Conservation (phyloP, 2,113 vertebrate genomes). For the Silurus asotus region DNA sequence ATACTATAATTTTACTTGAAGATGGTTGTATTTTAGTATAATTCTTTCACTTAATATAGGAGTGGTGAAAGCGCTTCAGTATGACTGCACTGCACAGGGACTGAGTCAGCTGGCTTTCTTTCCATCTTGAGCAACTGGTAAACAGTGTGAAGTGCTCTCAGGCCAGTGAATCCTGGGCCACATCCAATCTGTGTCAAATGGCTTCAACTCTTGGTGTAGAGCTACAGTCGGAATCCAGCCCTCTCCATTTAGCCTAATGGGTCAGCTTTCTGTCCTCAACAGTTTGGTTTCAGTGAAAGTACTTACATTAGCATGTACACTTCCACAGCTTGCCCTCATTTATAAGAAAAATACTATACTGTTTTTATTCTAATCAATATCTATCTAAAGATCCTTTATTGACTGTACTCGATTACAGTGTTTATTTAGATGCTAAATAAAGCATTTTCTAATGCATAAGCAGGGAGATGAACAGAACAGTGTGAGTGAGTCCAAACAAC, state of each 20-base stretch:
- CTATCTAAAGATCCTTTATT: neutral
- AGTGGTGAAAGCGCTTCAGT: conserved; percentile 31
- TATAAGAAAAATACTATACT: neutral
- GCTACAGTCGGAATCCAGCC: conserved; percentile 5
- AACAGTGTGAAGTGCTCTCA: conserved; percentile 34
- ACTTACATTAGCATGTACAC: neutral
- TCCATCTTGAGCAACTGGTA: conserved; percentile 37
- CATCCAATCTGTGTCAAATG: conserved; percentile 18
- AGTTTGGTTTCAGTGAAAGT: neutral
- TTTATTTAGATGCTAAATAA: neutral
- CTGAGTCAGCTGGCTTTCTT: conserved; percentile 26
- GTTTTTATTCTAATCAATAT: neutral
- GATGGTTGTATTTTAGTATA: conserved; percentile 14
- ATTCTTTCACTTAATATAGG: conserved; percentile 18
- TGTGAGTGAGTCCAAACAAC: conserved; percentile 1
- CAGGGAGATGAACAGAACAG: neutral
- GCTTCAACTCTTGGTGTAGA: neutral
- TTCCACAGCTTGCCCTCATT: neutral
- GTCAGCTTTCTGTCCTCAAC: neutral
- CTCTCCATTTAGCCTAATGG: neutral
- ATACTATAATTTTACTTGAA: neutral
- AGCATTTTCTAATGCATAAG: neutral
- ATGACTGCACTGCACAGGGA: conserved; percentile 11
- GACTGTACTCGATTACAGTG: neutral
- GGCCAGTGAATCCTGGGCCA: conserved; percentile 6